A percentile compares a stretch with the other conserved stretches of the same genome.
phyloP scores from a whole-genome alignment of 2,113 vertebrate genomes.

The Tiliqua scincoides region DNA sequence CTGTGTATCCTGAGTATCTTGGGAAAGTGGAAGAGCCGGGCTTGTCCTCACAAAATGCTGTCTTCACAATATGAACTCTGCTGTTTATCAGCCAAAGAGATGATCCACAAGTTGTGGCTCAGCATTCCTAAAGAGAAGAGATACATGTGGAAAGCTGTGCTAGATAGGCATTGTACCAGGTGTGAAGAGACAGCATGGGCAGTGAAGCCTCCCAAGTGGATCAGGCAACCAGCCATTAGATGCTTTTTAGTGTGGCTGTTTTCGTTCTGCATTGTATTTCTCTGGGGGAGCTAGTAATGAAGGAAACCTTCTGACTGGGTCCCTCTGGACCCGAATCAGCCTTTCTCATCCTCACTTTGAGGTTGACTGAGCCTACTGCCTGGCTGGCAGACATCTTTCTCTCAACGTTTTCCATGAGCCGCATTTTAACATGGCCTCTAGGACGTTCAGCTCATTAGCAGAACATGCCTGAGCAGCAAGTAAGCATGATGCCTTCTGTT shows the following conservation, averaged over 20 bases:
- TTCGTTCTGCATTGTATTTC: background rate
- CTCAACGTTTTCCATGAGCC: background rate
- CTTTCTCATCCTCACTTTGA: background rate
- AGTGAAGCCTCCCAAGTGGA: background rate
- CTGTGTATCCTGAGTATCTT: background rate
- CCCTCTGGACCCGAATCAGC: background rate
- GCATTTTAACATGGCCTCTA: background rate
- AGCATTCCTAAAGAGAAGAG: background rate
- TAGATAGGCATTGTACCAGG: background rate
- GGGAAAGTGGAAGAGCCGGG: background rate
- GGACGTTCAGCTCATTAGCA: background rate
- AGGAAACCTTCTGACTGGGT: rapidly evolving
- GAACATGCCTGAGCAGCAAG: background rate
- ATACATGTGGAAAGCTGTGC: background rate
- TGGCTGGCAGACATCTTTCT: background rate
- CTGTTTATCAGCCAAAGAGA: background rate
- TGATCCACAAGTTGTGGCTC: background rate
- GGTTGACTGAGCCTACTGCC: background rate
- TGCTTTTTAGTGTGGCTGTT: rapidly evolving
- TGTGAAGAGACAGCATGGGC: background rate
- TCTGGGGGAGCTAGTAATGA: background rate
- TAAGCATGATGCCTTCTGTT: background rate
- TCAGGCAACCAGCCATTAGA: no score
- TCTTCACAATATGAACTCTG: background rate
- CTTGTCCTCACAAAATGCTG: background rate